A percentile compares a stretch with the other conserved stretches of the same genome.
These are phyloP conservation scores for Drosophila suzukii DNA, from an alignment of 1,140 invertebrate genomes.

Conservation along the genomic window DNA sequence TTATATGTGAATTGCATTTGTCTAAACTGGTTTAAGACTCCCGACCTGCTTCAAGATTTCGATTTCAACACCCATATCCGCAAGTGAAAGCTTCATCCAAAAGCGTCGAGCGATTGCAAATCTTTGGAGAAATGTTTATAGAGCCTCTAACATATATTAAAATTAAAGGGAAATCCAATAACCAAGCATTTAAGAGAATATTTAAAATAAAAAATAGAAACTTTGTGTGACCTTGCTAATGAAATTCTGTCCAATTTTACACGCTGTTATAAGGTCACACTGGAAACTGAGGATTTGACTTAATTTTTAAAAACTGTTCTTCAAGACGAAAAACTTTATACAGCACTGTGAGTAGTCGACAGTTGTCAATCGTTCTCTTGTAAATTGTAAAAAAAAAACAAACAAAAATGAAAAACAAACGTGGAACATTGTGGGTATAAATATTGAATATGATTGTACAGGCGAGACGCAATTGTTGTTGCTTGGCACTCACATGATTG, in stretches of 20 bases:
- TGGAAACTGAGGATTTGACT: no score
- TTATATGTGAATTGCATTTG: constrained; percentile 38
- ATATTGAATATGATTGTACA: constrained; percentile 4
- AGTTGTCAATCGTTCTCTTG: background rate
- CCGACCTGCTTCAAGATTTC: constrained; percentile 21
- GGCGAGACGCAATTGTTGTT: constrained; percentile 25
- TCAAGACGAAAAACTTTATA: background rate
- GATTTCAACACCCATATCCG: constrained; percentile 7
- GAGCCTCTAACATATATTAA: background rate
- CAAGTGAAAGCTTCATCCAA: constrained; percentile 22
- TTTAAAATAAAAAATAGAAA: background rate
- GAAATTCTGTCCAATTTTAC: no score
- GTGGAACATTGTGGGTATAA: constrained; percentile 1
- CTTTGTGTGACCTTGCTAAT: no score
- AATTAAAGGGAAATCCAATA: background rate
- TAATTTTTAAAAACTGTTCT: no score
- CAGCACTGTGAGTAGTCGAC: background rate
- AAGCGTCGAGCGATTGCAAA: constrained; percentile 4
- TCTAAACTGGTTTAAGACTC: constrained; percentile 60
- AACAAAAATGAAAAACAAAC: background rate
- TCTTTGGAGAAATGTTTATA: background rate
- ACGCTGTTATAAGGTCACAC: no score
- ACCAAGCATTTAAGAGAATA: background rate
- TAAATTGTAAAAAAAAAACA: background rate
- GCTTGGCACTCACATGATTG: constrained; percentile 67